Base-by-base conservation (phyloP, 2,113 vertebrate species). In the Corvus hawaiiensis region DNA sequence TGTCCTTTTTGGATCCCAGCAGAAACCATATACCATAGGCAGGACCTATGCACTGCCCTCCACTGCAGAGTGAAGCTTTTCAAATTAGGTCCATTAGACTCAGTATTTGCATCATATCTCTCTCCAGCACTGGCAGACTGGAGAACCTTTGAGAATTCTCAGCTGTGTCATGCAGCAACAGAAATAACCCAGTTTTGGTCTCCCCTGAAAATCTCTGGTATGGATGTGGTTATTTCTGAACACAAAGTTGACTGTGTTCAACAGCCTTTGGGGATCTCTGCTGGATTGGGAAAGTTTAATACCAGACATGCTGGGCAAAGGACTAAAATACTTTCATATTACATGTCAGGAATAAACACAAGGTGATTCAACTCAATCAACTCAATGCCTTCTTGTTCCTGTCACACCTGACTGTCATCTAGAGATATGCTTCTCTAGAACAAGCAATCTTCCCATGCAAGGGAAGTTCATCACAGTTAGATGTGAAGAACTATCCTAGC, bases 111-210 rank as follows among this genome's bases (percentile, higher is more conserved):
- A 41, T 87, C 73, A 13, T 46, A 43, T 69, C 55, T 77, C 68
- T 69, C 26, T 71, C 26, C 20, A 87, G 61, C 46, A 79, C 18
- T 33, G 26, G 24, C 23, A 87, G 48, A 77, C 21, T 76, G 56
- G 22, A 90, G 67, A 93, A 92, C 44, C 51, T 87, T 43, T 48
- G 41, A 77, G 66, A 84, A 93, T 93, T 95, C 61, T 95, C 74
- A 58, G 54, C 28, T 78, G 28, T 75, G 62, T 73, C 92, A 94
- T 8, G 75, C 28, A 85, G 84, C 61, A 95, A 90, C 11, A 75
- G 54, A 88, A 90, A 67, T 69, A 94, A 96, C 44, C 52, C 72
- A 74, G 78, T 37, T 80, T 51, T 90, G 72, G 61, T 74, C 51
- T 88, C 26, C 37, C 48, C 59, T 81, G 56, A 77, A 93, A 95